Evolutionary conservation across 2,888 invertebrate genomes (phyloP).

Genomic region (Sesamia inferens): DNA sequence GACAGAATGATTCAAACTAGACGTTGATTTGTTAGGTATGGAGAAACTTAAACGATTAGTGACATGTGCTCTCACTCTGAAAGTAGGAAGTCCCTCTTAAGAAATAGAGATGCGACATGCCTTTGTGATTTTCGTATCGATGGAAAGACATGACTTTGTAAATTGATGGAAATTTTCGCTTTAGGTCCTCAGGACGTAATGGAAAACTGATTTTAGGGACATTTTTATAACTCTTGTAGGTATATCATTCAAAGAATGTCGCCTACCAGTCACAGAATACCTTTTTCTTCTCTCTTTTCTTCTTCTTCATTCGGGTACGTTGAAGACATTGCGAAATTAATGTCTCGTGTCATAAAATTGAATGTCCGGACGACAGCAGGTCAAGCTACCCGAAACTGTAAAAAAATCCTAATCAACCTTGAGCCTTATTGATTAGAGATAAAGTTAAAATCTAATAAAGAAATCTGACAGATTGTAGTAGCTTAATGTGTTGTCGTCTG

Average conservation of each 20-base stretch:
- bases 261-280: neutral
- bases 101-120: slow-evolving; percentile 46
- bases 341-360: neutral
- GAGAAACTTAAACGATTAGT: slow-evolving; percentile 57
- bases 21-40: slow-evolving; percentile 14
- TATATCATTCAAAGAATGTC: neutral
- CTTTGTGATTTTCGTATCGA: slow-evolving; percentile 10
- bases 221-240: slow-evolving; percentile 2
- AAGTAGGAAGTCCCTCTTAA: slow-evolving; percentile 20
- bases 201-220: slow-evolving; percentile 7
- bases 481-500: too few species aligned
- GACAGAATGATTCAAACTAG: slow-evolving; percentile 25
- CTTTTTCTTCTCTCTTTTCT: neutral
- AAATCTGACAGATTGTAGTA: too few species aligned
- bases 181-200: slow-evolving; percentile 17
- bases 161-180: slow-evolving; percentile 23
- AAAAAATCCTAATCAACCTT: too few species aligned
- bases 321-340: neutral
- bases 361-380: too few species aligned
- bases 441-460: too few species aligned
- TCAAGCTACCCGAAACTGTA: too few species aligned
- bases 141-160: neutral
- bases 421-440: too few species aligned
- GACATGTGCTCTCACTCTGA: slow-evolving; percentile 43
- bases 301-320: neutral